A percentile compares a stretch with the other conserved stretches of the same genome.
Conservation (phyloP, 2,113 vertebrate genomes). For the Actenoides lindsayi region DNA sequence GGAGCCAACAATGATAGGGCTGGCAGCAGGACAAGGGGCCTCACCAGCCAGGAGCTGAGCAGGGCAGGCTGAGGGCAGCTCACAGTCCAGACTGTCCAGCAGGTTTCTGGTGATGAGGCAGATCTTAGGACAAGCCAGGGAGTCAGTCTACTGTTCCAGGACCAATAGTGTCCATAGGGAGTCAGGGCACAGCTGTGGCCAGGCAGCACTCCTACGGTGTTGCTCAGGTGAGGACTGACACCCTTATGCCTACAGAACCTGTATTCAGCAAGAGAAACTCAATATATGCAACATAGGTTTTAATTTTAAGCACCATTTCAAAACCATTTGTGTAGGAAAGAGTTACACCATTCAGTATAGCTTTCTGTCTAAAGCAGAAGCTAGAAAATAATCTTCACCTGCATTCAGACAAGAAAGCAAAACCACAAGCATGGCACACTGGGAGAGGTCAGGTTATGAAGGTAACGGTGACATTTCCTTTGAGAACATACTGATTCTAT, state of each 20-base stretch:
- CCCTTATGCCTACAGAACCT: background rate
- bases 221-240: background rate
- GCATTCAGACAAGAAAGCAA: background rate
- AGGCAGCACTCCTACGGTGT: accelerated
- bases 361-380: background rate
- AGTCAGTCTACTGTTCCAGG: background rate
- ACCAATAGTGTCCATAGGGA: background rate
- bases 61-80: background rate
- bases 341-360: background rate
- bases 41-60: accelerated
- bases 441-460: background rate
- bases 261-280: background rate
- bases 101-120: background rate
- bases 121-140: background rate
- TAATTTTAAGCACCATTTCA: background rate
- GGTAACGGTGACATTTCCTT: background rate
- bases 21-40: background rate
- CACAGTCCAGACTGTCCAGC: background rate
- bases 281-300: background rate
- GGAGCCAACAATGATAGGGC: accelerated
- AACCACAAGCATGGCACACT: accelerated
- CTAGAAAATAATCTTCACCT: background rate
- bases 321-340: background rate
- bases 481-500: background rate
- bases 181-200: background rate